Percentiles rank a stretch among this genome's conserved stretches.
phyloP scores from a whole-genome alignment of 1,140 invertebrate genomes.

The Belonocnema kinseyi region DNA sequence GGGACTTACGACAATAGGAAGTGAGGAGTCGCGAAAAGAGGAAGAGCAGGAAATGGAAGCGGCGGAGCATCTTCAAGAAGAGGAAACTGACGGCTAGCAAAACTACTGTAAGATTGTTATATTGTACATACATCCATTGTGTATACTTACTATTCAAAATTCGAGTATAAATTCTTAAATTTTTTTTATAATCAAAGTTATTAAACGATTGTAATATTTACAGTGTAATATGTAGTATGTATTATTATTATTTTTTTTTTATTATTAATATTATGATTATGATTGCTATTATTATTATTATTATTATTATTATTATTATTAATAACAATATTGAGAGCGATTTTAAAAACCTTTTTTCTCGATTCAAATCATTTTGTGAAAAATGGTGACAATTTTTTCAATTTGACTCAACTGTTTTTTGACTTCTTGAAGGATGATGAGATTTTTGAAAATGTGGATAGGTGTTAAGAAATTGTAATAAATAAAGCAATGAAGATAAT shows the following conservation, averaged over 20 bases:
- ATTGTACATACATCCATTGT: constrained; percentile 60
- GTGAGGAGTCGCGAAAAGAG: constrained; percentile 44
- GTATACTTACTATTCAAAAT: constrained; percentile 26
- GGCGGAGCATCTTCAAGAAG: constrained; percentile 51
- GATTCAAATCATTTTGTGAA: not conserved
- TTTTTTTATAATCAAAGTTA: too few relatives aligned
- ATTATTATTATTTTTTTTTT: not conserved
- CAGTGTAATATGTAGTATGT: too few relatives aligned
- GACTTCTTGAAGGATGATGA: not conserved
- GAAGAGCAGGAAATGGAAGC: constrained; percentile 50
- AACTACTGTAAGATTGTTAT: constrained; percentile 50
- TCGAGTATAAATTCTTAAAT: not conserved
- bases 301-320: not conserved
- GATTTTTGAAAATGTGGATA: constrained; percentile 4
- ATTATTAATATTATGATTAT: not conserved
- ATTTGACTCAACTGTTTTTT: not conserved
- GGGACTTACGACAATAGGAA: constrained; percentile 34
- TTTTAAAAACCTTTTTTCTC: not conserved
- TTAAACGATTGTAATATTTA: too few relatives aligned
- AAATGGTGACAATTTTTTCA: not conserved
- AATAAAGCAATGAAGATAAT: not conserved
- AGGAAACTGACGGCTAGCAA: constrained; percentile 69
- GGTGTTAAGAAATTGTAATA: constrained; percentile 19
- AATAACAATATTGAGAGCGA: not conserved
- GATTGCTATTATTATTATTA: not conserved